phyloP scores from a whole-genome alignment of 2,888 invertebrate genomes.

The Trachelus troglodyta region DNA sequence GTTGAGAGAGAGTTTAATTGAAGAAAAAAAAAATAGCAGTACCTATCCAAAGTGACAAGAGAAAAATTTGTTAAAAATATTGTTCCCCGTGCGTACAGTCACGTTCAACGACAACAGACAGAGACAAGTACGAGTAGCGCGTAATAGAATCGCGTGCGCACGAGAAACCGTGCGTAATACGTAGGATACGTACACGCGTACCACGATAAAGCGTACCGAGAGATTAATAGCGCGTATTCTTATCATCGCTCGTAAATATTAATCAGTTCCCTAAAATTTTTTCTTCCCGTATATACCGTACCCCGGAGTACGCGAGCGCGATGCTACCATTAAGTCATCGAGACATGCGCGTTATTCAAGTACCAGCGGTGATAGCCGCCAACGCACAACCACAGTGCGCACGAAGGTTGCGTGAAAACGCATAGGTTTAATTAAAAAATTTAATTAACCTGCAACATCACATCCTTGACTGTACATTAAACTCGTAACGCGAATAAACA shows the following conservation, averaged over 20 bases:
- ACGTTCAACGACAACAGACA: background rate
- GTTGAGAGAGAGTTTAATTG: background rate
- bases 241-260: slow-evolving; percentile 2
- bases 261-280: background rate
- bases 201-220: background rate
- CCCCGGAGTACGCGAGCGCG: background rate
- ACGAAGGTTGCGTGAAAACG: background rate
- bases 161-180: background rate
- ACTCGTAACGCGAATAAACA: background rate
- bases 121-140: background rate
- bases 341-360: background rate
- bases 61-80: background rate
- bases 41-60: too few species aligned
- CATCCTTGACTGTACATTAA: background rate
- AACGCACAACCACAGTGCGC: background rate
- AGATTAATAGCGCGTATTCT: background rate
- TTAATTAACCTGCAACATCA: background rate
- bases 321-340: background rate
- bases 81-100: background rate
- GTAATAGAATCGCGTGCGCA: background rate
- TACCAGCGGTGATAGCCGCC: background rate
- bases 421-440: background rate
- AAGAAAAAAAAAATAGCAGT: background rate
- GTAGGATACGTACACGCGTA: background rate
- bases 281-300: background rate